Evolutionary conservation across 2,113 vertebrate genomes (phyloP), one percentile per base, ranked within the genome.

Genomic region (Synodontis membranacea): DNA sequence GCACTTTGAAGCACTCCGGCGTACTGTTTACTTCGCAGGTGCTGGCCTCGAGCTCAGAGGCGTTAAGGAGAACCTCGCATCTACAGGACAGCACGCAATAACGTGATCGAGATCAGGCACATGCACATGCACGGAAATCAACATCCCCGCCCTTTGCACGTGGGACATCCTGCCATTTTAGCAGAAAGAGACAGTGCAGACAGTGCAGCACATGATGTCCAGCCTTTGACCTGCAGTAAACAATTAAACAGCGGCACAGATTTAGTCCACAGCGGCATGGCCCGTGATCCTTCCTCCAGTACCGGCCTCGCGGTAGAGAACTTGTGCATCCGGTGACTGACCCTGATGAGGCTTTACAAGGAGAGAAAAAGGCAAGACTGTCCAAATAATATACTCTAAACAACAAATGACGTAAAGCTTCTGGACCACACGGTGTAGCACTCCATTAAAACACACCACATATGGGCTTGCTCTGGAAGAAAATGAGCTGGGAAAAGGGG

Each of bases 191-290:
- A 58, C 19, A 37, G 52, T 28, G 6, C 66, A 48, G 52, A 58
- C 19, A 37, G 52, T 28, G 6, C 66, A 37, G 60, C 80, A 83
- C 80, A 82, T 76, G 56, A 78, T 31, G 48, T 9, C 39, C 39
- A 78, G 72, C 86, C 86, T 87, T 76, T 78, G 70, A 83, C 86
- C 86, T 42, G 80, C 31, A 83, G 56, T 83, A 66, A 87, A 87
- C 56, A 23, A 25, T 58, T 39, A 64, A 72, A 52, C 4, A 4
- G 9, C 64, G 72, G 28, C 5, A 80, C 48, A 56, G 37, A 23
- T 60, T 14, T 82, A 54, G 46, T 11, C 23, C 52, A 82, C 1
- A 17, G 23, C 44, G 64, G 0, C 9, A 39, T 2, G 17, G 34
- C 8, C 9, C 9, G 12, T 34, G 70, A 60, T 60, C n/a, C n/a